Conservation (phyloP, 2,113 vertebrate species). For the Procapra przewalskii region DNA sequence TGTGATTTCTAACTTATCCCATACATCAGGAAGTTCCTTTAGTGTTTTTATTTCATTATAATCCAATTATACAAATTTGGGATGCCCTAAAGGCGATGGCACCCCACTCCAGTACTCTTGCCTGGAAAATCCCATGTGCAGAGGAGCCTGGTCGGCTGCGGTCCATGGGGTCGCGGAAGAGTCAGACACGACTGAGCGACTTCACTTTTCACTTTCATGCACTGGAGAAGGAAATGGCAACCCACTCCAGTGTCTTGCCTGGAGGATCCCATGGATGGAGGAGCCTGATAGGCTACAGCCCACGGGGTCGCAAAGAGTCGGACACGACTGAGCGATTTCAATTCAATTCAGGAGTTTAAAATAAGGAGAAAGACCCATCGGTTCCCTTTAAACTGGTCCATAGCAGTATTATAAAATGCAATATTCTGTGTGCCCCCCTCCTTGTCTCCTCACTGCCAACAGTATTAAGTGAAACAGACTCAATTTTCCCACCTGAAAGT, state of each 20-base stretch:
- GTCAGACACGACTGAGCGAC: too few species aligned
- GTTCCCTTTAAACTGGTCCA: background rate
- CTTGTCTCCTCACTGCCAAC: background rate
- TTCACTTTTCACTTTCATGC: too few species aligned
- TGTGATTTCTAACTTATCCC: background rate
- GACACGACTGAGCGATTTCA: too few species aligned
- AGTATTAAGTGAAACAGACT: background rate
- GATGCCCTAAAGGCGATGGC: background rate
- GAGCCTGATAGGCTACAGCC: too few species aligned
- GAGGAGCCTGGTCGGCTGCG: too few species aligned
- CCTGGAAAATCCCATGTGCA: too few species aligned
- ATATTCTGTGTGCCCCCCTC: background rate
- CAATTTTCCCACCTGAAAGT: background rate
- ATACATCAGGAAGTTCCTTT: background rate
- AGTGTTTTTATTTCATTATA: background rate
- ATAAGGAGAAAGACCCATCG: background rate
- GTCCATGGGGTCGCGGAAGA: too few species aligned
- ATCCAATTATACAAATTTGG: background rate
- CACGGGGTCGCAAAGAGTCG: too few species aligned
- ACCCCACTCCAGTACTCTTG: too few species aligned
- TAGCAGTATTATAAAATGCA: background rate
- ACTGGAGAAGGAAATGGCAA: too few species aligned
- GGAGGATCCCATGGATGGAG: too few species aligned
- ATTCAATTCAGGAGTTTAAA: background rate
- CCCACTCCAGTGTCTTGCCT: too few species aligned